Percentiles rank a stretch among this genome's conserved stretches.
phyloP scores from a whole-genome alignment of 1,140 invertebrate genomes.

The Neodiprion virginianus region DNA sequence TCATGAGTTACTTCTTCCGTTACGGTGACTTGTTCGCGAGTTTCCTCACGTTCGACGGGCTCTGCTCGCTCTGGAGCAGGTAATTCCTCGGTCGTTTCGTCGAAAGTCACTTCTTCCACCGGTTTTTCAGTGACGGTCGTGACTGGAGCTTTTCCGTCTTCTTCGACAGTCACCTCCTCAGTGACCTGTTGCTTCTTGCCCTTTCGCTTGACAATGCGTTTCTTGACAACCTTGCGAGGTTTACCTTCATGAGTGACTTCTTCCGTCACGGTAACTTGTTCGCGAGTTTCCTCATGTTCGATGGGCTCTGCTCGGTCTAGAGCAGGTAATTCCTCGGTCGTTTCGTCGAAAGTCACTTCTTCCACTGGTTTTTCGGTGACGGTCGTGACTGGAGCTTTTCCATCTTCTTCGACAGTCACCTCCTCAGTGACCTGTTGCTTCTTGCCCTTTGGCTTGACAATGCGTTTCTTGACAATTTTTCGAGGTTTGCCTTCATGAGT shows the following conservation, averaged over 20 bases:
- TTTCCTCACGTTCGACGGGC: conserved; percentile 27
- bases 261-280: conserved; percentile 29
- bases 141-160: conserved; percentile 46
- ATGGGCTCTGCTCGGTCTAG: conserved; percentile 42
- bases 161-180: conserved; percentile 53
- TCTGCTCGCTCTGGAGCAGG: conserved; percentile 26
- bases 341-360: conserved; percentile 36
- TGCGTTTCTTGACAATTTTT: too few species aligned
- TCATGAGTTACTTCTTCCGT: conserved; percentile 36
- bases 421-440: too few species aligned
- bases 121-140: conserved; percentile 16
- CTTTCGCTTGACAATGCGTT: conserved; percentile 53
- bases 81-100: conserved; percentile 24
- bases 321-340: conserved; percentile 45
- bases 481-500: too few species aligned
- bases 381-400: too few species aligned
- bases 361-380: conserved; percentile 18
- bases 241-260: conserved; percentile 44
- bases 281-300: conserved; percentile 35
- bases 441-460: too few species aligned
- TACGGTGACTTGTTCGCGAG: conserved; percentile 23
- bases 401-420: too few species aligned
- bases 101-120: conserved; percentile 18
- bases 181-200: conserved; percentile 54
- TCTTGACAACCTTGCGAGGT: conserved; percentile 41